A percentile compares a stretch with the other conserved stretches of the same genome.
These are phyloP conservation scores for Porites lobata DNA, from an alignment of 92 coral and sea anemone species.

Conservation along the genomic window DNA sequence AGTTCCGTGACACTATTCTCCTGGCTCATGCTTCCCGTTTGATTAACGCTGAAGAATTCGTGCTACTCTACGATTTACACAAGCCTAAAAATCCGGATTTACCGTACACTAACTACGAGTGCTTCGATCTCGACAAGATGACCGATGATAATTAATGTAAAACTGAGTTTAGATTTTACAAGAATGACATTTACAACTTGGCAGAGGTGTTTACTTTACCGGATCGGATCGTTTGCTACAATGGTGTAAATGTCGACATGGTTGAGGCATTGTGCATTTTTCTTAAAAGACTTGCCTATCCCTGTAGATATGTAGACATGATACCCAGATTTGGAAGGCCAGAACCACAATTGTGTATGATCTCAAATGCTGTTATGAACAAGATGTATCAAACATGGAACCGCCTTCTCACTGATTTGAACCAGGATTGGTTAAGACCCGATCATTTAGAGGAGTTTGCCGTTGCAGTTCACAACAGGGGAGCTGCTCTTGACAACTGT, in stretches of 20 bases:
- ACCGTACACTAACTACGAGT: not conserved
- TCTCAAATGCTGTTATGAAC: slow-evolving; percentile 18
- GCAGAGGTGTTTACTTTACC: not conserved
- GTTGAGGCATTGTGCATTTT: slow-evolving; percentile 7
- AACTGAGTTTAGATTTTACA: not conserved
- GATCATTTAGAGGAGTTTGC: slow-evolving; percentile 41
- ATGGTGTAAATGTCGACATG: not conserved
- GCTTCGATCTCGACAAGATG: not conserved
- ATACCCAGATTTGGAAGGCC: slow-evolving; percentile 40
- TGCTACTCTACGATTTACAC: no score
- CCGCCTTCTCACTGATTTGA: slow-evolving; percentile 9
- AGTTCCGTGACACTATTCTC: no score
- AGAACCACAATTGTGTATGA: slow-evolving; percentile 33
- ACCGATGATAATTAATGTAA: not conserved
- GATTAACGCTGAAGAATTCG: no score
- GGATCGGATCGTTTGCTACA: not conserved
- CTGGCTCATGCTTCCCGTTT: no score
- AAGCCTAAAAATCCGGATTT: no score
- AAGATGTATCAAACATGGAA: slow-evolving; percentile 7
- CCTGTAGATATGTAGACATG: slow-evolving; percentile 12
- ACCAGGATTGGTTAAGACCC: slow-evolving; percentile 40
- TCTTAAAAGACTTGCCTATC: slow-evolving; percentile 36
- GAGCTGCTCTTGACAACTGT: slow-evolving; percentile 41
- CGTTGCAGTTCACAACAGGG: slow-evolving; percentile 25
- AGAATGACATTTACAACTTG: not conserved